Percentiles rank a stretch among this genome's conserved stretches.
These are phyloP conservation scores for Hycleus cichorii DNA, from an alignment of 1,140 invertebrate genomes.

Conservation along the genomic window DNA sequence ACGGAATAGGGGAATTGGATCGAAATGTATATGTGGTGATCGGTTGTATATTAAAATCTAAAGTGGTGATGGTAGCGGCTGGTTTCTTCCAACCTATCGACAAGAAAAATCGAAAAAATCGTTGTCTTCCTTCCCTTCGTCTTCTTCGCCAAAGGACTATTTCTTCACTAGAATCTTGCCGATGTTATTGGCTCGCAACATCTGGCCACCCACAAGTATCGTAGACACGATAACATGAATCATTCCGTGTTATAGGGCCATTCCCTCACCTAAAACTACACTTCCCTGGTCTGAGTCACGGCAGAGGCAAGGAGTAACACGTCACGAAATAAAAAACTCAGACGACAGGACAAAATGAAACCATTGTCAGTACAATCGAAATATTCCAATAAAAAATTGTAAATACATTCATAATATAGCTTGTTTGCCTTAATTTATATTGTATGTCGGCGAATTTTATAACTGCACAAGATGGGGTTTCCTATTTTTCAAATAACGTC, in stretches of 20 bases:
- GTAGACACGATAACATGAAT: constrained; percentile 18
- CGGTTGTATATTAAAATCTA: constrained; percentile 19
- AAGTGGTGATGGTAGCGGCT: neutral
- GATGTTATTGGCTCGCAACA: constrained; percentile 20
- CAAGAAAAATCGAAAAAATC: too few species aligned
- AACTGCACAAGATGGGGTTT: too few species aligned
- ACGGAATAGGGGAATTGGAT: neutral
- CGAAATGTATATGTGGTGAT: constrained; percentile 3
- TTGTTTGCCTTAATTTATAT: too few species aligned
- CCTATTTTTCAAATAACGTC: too few species aligned
- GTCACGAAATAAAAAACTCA: too few species aligned
- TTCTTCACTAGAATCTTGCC: constrained; percentile 6
- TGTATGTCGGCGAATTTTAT: too few species aligned
- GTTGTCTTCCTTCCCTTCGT: too few species aligned
- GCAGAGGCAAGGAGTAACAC: neutral
- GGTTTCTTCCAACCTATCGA: neutral
- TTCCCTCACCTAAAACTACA: constrained; percentile 19
- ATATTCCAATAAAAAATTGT: too few species aligned
- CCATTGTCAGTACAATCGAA: too few species aligned
- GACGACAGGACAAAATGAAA: too few species aligned
- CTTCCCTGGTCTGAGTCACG: constrained; percentile 11
- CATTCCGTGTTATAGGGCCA: constrained; percentile 17
- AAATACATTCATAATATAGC: too few species aligned
- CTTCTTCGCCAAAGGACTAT: neutral
- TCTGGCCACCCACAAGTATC: constrained; percentile 18